These are phyloP conservation scores for Anser cygnoides DNA, from an alignment of 2,113 vertebrate genomes.

Conservation along the genomic window DNA sequence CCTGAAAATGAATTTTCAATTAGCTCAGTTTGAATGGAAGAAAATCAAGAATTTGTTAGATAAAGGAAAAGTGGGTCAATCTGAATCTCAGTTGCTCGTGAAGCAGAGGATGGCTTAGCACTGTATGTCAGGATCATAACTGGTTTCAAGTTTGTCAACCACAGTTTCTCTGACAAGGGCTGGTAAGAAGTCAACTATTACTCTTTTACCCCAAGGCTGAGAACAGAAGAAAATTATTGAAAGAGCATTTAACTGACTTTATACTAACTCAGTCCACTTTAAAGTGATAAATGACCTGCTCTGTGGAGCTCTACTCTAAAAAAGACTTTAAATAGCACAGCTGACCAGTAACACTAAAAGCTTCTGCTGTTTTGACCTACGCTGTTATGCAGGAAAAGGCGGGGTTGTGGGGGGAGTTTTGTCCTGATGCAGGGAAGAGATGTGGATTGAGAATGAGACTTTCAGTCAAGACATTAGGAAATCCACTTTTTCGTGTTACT, in stretches of 20 bases:
- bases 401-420: background rate
- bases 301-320: background rate
- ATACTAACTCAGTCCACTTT: slow-evolving; percentile 15
- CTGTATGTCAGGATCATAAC: background rate
- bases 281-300: slow-evolving; percentile 5
- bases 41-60: background rate
- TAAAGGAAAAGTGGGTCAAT: slow-evolving; percentile 14
- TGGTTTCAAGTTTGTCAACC: background rate
- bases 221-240: background rate
- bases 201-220: background rate
- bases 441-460: background rate
- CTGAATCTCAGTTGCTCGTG: background rate
- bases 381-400: background rate
- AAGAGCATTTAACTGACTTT: slow-evolving; percentile 30
- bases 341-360: slow-evolving; percentile 43
- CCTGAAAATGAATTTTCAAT: background rate
- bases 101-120: background rate
- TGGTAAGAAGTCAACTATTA: background rate
- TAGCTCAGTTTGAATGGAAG: background rate
- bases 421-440: background rate
- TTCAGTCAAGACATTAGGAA: background rate
- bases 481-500: background rate
- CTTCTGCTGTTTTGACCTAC: slow-evolving; percentile 15
- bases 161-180: background rate
- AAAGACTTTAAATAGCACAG: slow-evolving; percentile 38